A percentile compares a stretch with the other conserved stretches of the same genome.
phyloP scores from a whole-genome alignment of 2,888 invertebrate species.

The Encarsia formosa region DNA sequence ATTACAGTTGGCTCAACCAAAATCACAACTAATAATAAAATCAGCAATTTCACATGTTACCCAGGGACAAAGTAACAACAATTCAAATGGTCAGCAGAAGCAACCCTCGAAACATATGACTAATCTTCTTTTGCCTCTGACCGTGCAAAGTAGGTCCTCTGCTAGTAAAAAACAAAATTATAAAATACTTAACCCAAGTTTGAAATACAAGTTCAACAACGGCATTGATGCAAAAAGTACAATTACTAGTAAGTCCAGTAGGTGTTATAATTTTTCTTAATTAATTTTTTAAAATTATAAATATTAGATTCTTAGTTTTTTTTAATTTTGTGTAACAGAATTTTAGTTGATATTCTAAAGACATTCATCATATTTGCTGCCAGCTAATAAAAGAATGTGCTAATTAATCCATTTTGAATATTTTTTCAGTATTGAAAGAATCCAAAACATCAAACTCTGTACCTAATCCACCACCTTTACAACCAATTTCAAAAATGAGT shows the following conservation, averaged over 20 bases:
- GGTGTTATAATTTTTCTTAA: neutral
- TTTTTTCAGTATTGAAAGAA: constrained; percentile 44
- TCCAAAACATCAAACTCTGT: constrained; percentile 46
- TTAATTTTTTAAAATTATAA: constrained; percentile 20
- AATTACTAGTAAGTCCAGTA: constrained; percentile 56
- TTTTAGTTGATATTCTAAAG: neutral
- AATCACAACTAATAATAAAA: constrained; percentile 44
- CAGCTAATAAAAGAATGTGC: neutral
- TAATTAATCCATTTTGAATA: constrained; percentile 5
- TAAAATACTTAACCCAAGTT: constrained; percentile 55
- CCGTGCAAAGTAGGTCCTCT: constrained; percentile 41
- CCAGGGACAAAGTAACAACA: no score
- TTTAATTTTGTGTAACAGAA: neutral
- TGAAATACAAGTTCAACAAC: constrained; percentile 54
- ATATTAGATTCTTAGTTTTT: neutral
- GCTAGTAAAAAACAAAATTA: constrained; percentile 62
- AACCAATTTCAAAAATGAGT: constrained; percentile 48
- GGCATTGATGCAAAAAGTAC: constrained; percentile 60
- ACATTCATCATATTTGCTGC: neutral
- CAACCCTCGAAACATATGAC: constrained; percentile 45
- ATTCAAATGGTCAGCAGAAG: no score
- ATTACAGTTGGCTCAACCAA: constrained; percentile 39
- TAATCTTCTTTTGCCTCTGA: constrained; percentile 46
- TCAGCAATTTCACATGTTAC: constrained; percentile 45
- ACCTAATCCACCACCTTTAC: constrained; percentile 47